These are phyloP conservation scores for Chrysogorgia sp. DNA, from an alignment of 92 coral and sea anemone species.

Conservation along the genomic window DNA sequence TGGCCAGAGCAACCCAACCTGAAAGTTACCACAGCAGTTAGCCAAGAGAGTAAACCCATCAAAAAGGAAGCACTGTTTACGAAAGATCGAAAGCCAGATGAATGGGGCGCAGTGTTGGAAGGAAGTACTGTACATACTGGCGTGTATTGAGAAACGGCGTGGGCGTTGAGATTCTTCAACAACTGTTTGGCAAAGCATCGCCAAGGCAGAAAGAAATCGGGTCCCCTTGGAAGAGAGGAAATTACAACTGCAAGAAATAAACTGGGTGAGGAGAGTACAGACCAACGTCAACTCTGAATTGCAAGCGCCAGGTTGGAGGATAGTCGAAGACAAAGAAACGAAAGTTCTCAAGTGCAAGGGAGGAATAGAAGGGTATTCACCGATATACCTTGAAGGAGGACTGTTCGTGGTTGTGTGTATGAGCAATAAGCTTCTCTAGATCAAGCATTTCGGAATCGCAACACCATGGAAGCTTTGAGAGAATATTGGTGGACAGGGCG, in stretches of 20 bases:
- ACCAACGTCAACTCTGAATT: slow-evolving; percentile 7
- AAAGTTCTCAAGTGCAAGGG: slow-evolving; percentile 54
- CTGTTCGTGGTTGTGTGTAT: slow-evolving; percentile 30
- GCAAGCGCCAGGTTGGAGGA: too few species aligned
- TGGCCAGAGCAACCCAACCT: slow-evolving; percentile 68
- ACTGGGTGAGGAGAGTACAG: slow-evolving; percentile 44
- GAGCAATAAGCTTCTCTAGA: slow-evolving; percentile 19
- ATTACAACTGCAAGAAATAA: slow-evolving; percentile 25
- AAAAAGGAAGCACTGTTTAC: slow-evolving; percentile 11
- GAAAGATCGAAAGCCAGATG: neutral
- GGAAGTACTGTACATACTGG: slow-evolving; percentile 61
- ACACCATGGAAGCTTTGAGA: slow-evolving; percentile 53
- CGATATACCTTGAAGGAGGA: too few species aligned
- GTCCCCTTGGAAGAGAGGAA: slow-evolving; percentile 54
- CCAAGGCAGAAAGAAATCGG: too few species aligned
- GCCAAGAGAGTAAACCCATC: neutral
- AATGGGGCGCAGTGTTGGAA: slow-evolving; percentile 47
- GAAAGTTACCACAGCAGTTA: neutral
- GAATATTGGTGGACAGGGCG: slow-evolving; percentile 62
- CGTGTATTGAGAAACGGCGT: slow-evolving; percentile 47
- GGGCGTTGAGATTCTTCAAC: slow-evolving; percentile 57
- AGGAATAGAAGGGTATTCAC: slow-evolving; percentile 56
- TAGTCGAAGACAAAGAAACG: slow-evolving; percentile 45
- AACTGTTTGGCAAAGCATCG: slow-evolving; percentile 37
- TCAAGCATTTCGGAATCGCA: slow-evolving; percentile 40